A percentile compares a stretch with the other conserved stretches of the same genome.
phyloP scores from a whole-genome alignment of 2,888 invertebrate species.

The Tethea ocularis region DNA sequence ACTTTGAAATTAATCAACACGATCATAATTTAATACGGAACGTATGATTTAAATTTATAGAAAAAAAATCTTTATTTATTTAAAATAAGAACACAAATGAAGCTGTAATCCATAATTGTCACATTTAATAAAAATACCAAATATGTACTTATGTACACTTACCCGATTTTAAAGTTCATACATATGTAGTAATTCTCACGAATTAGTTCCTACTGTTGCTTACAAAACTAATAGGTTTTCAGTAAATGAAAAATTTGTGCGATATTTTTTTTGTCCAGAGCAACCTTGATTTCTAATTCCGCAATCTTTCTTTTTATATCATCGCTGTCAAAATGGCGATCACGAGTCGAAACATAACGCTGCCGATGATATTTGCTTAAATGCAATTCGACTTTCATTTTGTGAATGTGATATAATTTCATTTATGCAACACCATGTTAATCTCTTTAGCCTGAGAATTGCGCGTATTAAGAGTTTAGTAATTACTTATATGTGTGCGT shows the following conservation, averaged over 20 bases:
- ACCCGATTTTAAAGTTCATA: too few species aligned
- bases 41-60: too few species aligned
- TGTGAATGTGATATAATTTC: slow-evolving; percentile 21
- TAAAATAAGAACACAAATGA: too few species aligned
- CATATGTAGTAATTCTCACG: too few species aligned
- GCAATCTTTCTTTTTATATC: slow-evolving; percentile 13
- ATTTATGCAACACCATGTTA: slow-evolving; percentile 19
- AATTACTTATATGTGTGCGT: slow-evolving; percentile 13
- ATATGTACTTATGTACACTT: too few species aligned
- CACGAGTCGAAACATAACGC: neutral
- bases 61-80: too few species aligned
- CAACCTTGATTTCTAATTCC: slow-evolving; percentile 24
- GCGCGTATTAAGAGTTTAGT: slow-evolving; percentile 18
- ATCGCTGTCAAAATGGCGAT: slow-evolving; percentile 3
- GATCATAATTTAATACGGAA: too few species aligned
- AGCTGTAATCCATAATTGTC: too few species aligned
- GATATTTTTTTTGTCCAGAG: neutral
- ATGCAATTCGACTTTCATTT: slow-evolving; percentile 17
- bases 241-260: neutral
- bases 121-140: too few species aligned
- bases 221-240: too few species aligned
- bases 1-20: too few species aligned
- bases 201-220: too few species aligned
- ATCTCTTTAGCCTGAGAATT: slow-evolving; percentile 19
- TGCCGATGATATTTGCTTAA: slow-evolving; percentile 9